Base-by-base conservation (phyloP, 2,797 vertebrate species). In the Coranthus polyacanthus region DNA sequence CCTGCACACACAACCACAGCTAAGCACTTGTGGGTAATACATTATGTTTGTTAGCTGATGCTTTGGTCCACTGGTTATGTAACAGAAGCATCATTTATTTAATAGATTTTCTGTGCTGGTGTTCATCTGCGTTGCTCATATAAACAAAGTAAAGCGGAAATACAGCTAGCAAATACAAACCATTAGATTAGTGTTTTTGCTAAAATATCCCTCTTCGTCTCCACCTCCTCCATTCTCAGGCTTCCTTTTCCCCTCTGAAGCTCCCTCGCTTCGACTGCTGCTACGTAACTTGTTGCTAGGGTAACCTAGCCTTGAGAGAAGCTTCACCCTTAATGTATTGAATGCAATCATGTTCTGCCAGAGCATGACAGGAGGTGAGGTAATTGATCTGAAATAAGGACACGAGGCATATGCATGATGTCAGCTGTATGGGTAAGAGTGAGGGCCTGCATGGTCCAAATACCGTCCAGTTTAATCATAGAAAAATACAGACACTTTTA, bases 221-320 rank as follows among this genome's bases (percentile, higher is more conserved):
- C 32, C 39, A 29, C 72, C 76, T 44, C 61, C 83, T 78, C 54
- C 36, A 9, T 37, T 61, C 70, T 60, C 53, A 62, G 56, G 26
- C 77, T 50, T 67, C 76, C 68, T 55, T 45, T 45, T 55, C 44
- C 66, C 63, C 71, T 72, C 58, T 54, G 70, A 76, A 3, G 55
- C 58, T 70, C 49, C 68, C 51, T 78, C 20, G 20, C 53, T 56
- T 53, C 49, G 60, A 63, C 63, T 45, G 80, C 78, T 60, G 72
- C 84, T 32, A 88, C 71, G 79, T 89, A 85, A 85, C 83, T 72
- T 86, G 90, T 93, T 93, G 83, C 91, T 75, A 88, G 60, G 89
- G 90, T 60, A 87, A 92, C 87, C 34, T 56, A 43, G 78, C 75
- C 68, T 64, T 57, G 38, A 73, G 74, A 82, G 73, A 80, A 68